Evolutionary conservation across 2,113 vertebrate genomes (phyloP).

Genomic region (Otolemur garnettii): DNA sequence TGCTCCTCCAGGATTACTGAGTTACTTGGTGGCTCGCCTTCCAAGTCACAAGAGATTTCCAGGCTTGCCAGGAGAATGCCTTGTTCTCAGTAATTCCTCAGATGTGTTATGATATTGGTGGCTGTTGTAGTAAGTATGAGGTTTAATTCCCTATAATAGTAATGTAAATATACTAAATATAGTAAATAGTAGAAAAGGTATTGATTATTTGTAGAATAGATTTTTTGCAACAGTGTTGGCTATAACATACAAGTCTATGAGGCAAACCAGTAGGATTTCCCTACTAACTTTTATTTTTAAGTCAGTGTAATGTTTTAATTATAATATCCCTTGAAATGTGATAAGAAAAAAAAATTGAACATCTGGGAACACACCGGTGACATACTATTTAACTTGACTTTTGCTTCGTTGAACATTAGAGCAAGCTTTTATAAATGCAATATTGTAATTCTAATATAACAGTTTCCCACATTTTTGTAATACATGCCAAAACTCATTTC

Average conservation of each 20-base stretch:
- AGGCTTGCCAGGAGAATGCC: no score
- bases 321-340: not conserved
- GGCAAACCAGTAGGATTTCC: not conserved
- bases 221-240: not conserved
- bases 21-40: no score
- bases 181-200: not conserved
- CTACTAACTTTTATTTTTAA: not conserved
- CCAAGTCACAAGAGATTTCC: no score
- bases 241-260: conserved; percentile 24
- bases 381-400: not conserved
- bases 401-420: not conserved
- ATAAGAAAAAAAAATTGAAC: not conserved
- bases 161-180: not conserved
- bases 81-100: no score
- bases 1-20: no score
- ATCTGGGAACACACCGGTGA: not conserved
- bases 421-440: not conserved
- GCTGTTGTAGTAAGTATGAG: no score
- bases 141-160: not conserved
- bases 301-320: not conserved
- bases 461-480: not conserved
- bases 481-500: not conserved
- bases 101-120: no score
- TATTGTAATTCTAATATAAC: not conserved
- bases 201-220: not conserved